Conservation (phyloP, 2,797 vertebrate genomes). For the Cynopterus sphinx region DNA sequence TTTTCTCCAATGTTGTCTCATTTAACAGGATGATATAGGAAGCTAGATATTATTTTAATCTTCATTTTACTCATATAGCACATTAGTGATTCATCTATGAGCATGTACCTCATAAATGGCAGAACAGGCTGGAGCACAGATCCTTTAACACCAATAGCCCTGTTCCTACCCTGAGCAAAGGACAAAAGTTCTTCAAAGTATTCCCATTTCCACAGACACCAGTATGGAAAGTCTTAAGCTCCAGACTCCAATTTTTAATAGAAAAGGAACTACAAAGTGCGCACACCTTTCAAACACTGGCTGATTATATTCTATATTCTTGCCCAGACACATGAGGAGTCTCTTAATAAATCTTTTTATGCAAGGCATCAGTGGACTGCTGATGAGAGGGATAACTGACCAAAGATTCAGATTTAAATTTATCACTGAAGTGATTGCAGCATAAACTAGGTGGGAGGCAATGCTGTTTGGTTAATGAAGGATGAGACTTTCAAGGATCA, state of each 20-base stretch:
- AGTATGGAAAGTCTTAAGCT: fast-evolving
- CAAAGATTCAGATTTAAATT: not conserved
- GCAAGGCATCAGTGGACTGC: not conserved
- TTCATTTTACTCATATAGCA: not conserved
- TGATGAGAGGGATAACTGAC: not conserved
- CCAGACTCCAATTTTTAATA: not conserved
- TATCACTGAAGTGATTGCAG: not conserved
- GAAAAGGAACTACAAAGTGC: not conserved
- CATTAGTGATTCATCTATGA: not conserved
- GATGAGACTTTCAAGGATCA: conserved; percentile 15
- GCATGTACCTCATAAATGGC: not conserved
- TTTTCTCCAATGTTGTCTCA: not conserved
- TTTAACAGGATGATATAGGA: not conserved
- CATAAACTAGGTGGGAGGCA: not conserved
- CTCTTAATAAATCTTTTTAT: not conserved
- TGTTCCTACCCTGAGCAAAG: not conserved
- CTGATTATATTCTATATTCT: not conserved
- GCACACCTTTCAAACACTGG: not conserved
- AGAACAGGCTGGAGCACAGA: not conserved
- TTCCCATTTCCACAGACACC: not conserved
- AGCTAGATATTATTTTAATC: not conserved
- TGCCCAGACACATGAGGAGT: not conserved
- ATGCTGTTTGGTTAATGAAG: not conserved
- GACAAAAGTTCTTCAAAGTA: not conserved
- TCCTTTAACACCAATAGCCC: not conserved